These are phyloP conservation scores for Maylandia zebra DNA, from an alignment of 2,113 vertebrate species.

Conservation along the genomic window DNA sequence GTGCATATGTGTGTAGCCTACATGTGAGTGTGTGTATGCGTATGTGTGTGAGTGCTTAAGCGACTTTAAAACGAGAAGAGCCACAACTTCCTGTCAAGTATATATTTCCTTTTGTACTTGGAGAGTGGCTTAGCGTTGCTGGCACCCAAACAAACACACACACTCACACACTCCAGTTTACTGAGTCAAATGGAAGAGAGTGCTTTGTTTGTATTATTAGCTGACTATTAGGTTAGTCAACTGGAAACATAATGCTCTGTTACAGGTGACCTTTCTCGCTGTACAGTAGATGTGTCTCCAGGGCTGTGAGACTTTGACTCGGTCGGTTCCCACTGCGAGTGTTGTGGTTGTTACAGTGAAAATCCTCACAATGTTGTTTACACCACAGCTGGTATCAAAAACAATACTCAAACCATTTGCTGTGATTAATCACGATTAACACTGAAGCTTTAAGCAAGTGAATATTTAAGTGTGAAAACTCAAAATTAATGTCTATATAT, in stretches of 20 bases:
- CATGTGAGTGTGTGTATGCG: neutral
- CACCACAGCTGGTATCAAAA: neutral
- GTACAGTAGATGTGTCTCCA: neutral
- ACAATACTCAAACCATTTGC: neutral
- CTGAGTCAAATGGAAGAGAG: neutral
- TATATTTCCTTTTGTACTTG: neutral
- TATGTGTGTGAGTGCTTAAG: neutral
- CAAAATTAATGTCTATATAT: neutral
- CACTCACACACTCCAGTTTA: neutral
- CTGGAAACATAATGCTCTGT: constrained; percentile 3
- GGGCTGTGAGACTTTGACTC: neutral
- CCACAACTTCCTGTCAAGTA: neutral
- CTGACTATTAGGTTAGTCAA: neutral
- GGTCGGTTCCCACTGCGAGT: neutral
- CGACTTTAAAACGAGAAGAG: neutral
- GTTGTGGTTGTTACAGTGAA: neutral
- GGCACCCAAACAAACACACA: neutral
- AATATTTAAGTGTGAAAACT: neutral
- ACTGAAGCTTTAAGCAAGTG: neutral
- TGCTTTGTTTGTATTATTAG: constrained; percentile 7
- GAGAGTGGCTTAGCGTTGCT: neutral
- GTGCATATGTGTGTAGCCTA: neutral
- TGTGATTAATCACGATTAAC: neutral
- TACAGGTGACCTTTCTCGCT: constrained; percentile 35
- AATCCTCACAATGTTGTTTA: neutral